phyloP scores from a whole-genome alignment of 1,140 invertebrate genomes.

The Calycopis cecrops region DNA sequence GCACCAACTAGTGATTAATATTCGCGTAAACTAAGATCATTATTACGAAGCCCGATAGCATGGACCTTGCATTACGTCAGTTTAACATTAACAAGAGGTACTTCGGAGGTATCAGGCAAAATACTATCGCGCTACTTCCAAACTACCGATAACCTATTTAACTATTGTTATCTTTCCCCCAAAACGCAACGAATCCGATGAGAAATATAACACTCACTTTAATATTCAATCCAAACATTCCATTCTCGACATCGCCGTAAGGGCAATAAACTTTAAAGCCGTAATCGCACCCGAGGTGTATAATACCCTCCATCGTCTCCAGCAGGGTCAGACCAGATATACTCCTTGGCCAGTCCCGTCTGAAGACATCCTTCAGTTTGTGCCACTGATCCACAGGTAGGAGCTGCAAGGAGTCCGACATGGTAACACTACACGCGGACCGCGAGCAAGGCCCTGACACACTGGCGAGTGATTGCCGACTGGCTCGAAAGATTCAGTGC shows the following conservation, averaged over 20 bases:
- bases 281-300: constrained; percentile 30
- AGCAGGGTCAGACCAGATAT: constrained; percentile 31
- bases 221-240: constrained; percentile 34
- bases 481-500: too few relatives aligned
- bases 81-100: too few relatives aligned
- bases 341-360: constrained; percentile 34
- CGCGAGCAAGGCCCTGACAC: background rate
- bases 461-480: background rate
- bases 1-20: too few relatives aligned
- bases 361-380: constrained; percentile 32
- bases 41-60: too few relatives aligned
- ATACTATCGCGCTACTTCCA: too few relatives aligned
- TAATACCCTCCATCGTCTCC: constrained; percentile 28
- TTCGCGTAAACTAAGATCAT: too few relatives aligned
- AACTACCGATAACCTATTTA: too few relatives aligned
- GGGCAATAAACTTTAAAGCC: constrained; percentile 45
- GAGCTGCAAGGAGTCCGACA: constrained; percentile 32
- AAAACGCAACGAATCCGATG: background rate
- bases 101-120: background rate
- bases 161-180: background rate
- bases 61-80: too few relatives aligned
- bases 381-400: constrained; percentile 34
- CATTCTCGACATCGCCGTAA: constrained; percentile 36
- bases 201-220: background rate
- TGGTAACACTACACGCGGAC: constrained; percentile 14